These are phyloP conservation scores for Conus canariensis DNA, from an alignment of 2,888 invertebrate species.

Conservation along the genomic window DNA sequence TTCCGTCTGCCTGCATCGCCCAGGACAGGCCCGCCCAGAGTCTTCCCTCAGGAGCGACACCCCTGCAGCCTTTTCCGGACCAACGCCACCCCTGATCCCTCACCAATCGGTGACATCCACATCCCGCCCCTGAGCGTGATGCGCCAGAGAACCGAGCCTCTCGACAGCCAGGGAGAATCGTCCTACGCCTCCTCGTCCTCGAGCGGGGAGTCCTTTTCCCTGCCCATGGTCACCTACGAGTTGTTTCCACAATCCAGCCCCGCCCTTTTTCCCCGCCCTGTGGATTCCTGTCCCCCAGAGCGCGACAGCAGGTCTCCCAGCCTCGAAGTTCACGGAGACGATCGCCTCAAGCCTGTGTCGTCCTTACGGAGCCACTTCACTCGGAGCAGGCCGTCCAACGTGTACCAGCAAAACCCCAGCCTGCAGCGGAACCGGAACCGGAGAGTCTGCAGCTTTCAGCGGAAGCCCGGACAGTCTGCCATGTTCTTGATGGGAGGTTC, in stretches of 20 bases:
- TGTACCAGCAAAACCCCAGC: not conserved
- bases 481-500: too few relatives aligned
- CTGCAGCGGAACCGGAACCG: not conserved
- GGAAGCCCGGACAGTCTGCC: not conserved
- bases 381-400: not conserved
- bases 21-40: not conserved
- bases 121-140: not conserved
- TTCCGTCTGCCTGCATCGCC: not conserved
- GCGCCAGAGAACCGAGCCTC: not conserved
- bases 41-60: constrained; percentile 15
- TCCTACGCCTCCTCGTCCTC: constrained; percentile 21
- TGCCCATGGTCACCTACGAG: not conserved
- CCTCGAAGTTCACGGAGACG: not conserved
- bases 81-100: not conserved
- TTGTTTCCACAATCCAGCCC: not conserved
- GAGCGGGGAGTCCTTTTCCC: constrained; percentile 30
- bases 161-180: constrained; percentile 22
- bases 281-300: not conserved
- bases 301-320: not conserved
- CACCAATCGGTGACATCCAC: not conserved
- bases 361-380: not conserved
- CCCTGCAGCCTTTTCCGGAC: constrained; percentile 1
- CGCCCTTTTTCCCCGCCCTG: not conserved
- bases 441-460: not conserved
- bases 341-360: not conserved